These are phyloP conservation scores for Lagopus muta DNA, from an alignment of 2,113 vertebrate species.

Conservation along the genomic window DNA sequence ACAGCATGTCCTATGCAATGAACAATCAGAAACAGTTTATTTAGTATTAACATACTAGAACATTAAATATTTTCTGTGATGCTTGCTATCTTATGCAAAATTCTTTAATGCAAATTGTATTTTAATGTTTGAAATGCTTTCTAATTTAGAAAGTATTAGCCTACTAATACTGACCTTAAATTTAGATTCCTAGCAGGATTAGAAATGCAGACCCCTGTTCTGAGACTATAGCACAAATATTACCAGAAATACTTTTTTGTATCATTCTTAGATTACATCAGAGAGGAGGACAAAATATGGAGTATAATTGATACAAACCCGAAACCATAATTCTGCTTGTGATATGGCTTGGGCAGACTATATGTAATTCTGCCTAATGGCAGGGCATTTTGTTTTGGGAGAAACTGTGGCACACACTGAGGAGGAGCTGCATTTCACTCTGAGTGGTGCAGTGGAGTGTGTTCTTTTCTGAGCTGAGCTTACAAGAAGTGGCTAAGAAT, in stretches of 20 bases:
- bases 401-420: not conserved
- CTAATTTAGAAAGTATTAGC: not conserved
- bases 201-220: not conserved
- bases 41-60: not conserved
- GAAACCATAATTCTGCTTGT: not conserved
- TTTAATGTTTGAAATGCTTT: not conserved
- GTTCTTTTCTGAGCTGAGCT: not conserved
- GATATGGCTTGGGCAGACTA: not conserved
- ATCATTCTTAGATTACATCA: not conserved
- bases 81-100: not conserved
- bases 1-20: not conserved
- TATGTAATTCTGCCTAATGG: not conserved
- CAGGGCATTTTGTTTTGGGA: not conserved
- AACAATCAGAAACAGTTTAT: not conserved
- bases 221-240: not conserved
- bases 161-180: not conserved
- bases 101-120: not conserved
- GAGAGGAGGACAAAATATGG: not conserved
- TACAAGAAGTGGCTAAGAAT: not conserved
- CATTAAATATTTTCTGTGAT: not conserved
- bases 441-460: not conserved
- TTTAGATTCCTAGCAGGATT: not conserved
- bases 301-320: not conserved
- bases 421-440: not conserved
- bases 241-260: not conserved